These are phyloP conservation scores for Promerops cafer DNA, from an alignment of 2,113 vertebrate genomes.

Conservation along the genomic window DNA sequence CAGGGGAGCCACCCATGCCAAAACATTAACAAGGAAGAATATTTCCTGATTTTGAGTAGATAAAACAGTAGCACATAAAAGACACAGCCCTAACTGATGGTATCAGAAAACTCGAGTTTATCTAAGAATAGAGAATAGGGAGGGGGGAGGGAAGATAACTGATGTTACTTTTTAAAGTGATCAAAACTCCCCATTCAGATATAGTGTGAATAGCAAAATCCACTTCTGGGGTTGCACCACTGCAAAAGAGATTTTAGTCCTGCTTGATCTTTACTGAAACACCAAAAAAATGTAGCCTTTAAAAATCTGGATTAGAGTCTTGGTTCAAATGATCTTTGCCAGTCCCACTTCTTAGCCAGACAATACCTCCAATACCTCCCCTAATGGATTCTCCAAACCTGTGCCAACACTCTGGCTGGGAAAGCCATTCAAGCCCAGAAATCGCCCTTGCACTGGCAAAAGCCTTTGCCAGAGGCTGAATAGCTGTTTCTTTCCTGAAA, in stretches of 20 bases:
- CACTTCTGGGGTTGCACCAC: background rate
- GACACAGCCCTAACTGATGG: background rate
- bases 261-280: background rate
- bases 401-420: accelerated
- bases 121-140: background rate
- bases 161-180: background rate
- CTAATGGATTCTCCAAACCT: background rate
- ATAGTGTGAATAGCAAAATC: background rate
- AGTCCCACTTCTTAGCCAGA: background rate
- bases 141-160: background rate
- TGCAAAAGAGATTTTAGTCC: background rate
- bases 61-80: background rate
- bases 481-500: background rate
- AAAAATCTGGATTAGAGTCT: background rate
- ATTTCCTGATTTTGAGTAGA: background rate
- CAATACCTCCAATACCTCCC: background rate
- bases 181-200: background rate
- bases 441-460: background rate
- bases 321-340: background rate
- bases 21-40: background rate
- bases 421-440: background rate
- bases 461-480: background rate
- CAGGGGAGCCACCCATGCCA: background rate
- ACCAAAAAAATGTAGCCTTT: background rate
- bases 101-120: background rate